Percentiles rank a stretch among this genome's conserved stretches.
Conservation (phyloP, 2,113 vertebrate species). For the Passer domesticus region DNA sequence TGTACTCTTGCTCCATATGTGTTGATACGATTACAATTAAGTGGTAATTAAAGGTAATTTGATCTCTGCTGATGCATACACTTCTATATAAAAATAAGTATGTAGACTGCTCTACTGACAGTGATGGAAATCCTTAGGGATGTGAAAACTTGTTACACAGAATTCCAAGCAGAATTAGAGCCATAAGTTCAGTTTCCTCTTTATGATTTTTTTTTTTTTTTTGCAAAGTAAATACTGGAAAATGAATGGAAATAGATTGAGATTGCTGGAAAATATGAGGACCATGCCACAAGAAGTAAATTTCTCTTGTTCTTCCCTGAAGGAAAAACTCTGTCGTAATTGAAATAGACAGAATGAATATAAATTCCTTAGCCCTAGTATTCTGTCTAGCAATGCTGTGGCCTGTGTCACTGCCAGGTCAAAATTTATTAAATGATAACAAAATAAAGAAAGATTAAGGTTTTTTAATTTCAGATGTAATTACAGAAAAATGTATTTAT, state of each 20-base stretch:
- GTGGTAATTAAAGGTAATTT: background rate
- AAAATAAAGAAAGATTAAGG: background rate
- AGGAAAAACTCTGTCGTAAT: conserved; percentile 11
- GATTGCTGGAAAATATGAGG: conserved; percentile 23
- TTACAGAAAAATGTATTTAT: background rate
- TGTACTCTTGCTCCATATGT: background rate
- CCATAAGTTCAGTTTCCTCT: background rate
- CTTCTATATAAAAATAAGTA: background rate
- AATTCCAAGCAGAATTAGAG: conserved; percentile 11
- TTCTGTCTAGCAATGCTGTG: background rate
- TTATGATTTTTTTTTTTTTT: background rate
- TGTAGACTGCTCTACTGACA: background rate
- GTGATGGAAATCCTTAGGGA: background rate
- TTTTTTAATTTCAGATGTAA: background rate
- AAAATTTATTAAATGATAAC: conserved; percentile 7
- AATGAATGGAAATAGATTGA: conserved; percentile 19
- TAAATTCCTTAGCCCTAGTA: background rate
- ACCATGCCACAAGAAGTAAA: background rate
- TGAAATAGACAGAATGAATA: background rate
- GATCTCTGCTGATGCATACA: background rate
- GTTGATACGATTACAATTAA: background rate
- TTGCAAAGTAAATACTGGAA: background rate
- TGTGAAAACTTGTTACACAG: background rate
- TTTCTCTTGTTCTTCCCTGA: background rate
- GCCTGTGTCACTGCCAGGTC: background rate